Base-by-base conservation (phyloP, 2,797 vertebrate species). In the Muscicapa striata region DNA sequence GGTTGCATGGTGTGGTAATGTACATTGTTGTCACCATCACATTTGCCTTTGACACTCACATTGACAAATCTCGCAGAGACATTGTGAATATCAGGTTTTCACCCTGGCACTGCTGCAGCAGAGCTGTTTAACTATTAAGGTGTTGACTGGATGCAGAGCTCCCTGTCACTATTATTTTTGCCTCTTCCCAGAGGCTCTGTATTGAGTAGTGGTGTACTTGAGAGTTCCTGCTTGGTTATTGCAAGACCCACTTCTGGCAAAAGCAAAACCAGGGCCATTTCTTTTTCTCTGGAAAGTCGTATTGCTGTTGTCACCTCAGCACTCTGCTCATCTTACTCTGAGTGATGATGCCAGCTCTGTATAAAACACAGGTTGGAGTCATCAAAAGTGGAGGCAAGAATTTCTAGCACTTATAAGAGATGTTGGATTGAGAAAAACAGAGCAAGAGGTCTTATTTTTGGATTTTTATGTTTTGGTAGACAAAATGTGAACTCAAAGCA, bases 51-150 rank as follows among this genome's bases (percentile, higher is more conserved):
- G 6, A 43, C 18, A 32, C 5, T 73, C 6, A 6, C 18, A 11
- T 6, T 76, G 41, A 40, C 29, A 51, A 57, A 59, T 20, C 27
- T 89, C 0, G 0, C 40, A 23, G 43, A 55, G 18, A 13, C 0
- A 5, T 54, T 2, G 0, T 74, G 51, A 67, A n/a, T 66, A 69
- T 7, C 4, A 3, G 13, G 8, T 36, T 51, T 51, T 64, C 12
- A 43, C 9, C 17, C 23, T 15, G 11, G 36, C 40, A 46, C 27
- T 74, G 43, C 34, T 81, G 54, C 58, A 57, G 45, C n/a, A 57
- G 41, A 57, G 34, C 22, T 84, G 21, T 72, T 78, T 54, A 66
- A 46, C 18, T 46, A 1, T 51, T 55, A 20, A 36, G 13, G 12
- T 27, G 29, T 16, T 76, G 43, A 32, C 43, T 87, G 58, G 21